phyloP scores from a whole-genome alignment of 2,888 invertebrate species.

The Panorpa germanica region DNA sequence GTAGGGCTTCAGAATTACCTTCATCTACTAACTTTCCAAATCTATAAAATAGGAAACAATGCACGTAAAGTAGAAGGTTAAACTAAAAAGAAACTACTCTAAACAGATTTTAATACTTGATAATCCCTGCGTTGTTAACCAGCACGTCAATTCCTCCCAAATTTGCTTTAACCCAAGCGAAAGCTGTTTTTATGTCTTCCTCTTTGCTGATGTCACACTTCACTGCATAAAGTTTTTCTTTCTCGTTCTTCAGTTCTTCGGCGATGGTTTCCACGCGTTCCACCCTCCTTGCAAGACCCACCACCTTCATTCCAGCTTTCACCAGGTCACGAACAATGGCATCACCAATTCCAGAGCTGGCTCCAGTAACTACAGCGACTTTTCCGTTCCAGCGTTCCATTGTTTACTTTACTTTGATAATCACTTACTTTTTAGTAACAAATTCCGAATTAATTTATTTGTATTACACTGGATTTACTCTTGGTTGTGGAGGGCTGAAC shows the following conservation, averaged over 20 bases:
- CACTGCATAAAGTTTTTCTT: slow-evolving; percentile 22
- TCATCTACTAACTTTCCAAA: background rate
- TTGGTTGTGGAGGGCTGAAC: too few species aligned
- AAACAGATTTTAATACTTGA: too few species aligned
- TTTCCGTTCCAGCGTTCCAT: slow-evolving; percentile 19
- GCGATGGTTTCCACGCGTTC: slow-evolving; percentile 23
- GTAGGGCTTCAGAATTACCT: slow-evolving; percentile 1
- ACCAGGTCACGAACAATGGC: slow-evolving; percentile 21
- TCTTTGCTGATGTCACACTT: slow-evolving; percentile 32
- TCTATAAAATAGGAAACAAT: too few species aligned
- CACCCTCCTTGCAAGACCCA: slow-evolving; percentile 29
- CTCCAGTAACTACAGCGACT: slow-evolving; percentile 25
- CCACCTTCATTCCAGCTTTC: slow-evolving; percentile 27
- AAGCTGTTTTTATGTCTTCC: slow-evolving; percentile 29
- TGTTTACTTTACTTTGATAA: too few species aligned
- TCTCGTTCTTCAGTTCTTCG: too few species aligned
- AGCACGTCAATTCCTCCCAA: slow-evolving; percentile 34
- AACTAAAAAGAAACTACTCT: too few species aligned
- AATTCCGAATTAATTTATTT: too few species aligned
- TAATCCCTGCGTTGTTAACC: slow-evolving; percentile 34
- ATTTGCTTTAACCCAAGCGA: slow-evolving; percentile 26
- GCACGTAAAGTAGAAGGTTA: too few species aligned
- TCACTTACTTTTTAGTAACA: too few species aligned
- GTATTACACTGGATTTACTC: too few species aligned
- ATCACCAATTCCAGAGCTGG: slow-evolving; percentile 27